Evolutionary conservation across 2,113 vertebrate genomes (phyloP), one percentile per base, ranked within the genome.

Genomic region (Megalops atlanticus): DNA sequence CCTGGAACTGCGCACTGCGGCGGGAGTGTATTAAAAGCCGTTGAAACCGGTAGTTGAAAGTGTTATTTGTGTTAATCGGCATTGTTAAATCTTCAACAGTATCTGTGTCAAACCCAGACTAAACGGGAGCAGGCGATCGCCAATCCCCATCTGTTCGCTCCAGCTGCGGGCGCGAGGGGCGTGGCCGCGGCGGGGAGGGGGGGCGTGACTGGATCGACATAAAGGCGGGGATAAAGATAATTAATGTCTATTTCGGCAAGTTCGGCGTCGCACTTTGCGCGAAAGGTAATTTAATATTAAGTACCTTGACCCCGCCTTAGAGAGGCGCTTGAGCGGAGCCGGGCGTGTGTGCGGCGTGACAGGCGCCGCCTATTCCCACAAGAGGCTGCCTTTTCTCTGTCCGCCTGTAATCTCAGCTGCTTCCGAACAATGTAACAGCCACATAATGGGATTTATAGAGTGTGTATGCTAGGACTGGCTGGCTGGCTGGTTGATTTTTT

Each of bases 101-200:
- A 80, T 85, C 81, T 64, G 72, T 87, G 84, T 87, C 84, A 83
- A 87, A 81, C 79, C 83, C 76, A 36, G 85, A 76, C 80, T 84
- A 77, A 86, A 79, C 79, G 36, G 79, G 54, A 78, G 82, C 84
- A 82, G 43, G 77, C 84, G 77, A 68, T 72, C 85, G 84, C 78
- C 81, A 84, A 75, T 77, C 33, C 84, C 86, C 86, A 87, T 87
- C 86, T 87, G 86, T 68, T 82, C 84, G 16, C 84, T 80, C 84
- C 86, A 87, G 86, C 84, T 87, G 86, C 84, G 75, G 84, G 41
- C n/a, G 2, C 15, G 33, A 73, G 49, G 35, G 83, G 81, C 76
- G 81, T 78, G 82, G 73, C 77, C 14, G 54, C 3, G 40, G 45
- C 21, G 31, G 40, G 4, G 54, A 68, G 70, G 58, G 24, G 38